Evolutionary conservation across 2,888 invertebrate genomes (phyloP).

Genomic region (Aelia acuminata): DNA sequence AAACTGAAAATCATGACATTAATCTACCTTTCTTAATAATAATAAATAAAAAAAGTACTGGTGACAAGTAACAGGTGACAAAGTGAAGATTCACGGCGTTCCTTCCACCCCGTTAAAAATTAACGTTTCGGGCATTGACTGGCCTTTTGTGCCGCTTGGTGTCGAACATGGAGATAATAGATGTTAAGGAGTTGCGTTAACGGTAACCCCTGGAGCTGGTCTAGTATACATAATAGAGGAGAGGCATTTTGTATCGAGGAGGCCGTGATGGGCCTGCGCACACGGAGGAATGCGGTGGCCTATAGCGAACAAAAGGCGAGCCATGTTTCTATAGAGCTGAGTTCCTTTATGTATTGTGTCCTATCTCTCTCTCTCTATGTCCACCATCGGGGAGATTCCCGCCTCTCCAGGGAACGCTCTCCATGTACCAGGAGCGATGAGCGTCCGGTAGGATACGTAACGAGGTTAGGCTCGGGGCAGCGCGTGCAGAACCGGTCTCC

Average conservation of each 20-base stretch:
- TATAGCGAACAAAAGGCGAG: slow-evolving; percentile 32
- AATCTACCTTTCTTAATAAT: too few relatives aligned
- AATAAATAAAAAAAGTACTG: neutral
- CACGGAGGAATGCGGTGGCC: slow-evolving; percentile 28
- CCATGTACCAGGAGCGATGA: neutral
- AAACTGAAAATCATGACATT: too few relatives aligned
- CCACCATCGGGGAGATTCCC: too few relatives aligned
- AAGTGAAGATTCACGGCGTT: neutral
- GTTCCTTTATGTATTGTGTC: slow-evolving; percentile 29
- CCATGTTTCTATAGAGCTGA: neutral
- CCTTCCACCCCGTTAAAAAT: neutral
- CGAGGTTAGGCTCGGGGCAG: neutral
- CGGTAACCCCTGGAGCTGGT: neutral
- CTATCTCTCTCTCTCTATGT: too few relatives aligned
- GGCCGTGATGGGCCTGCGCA: neutral
- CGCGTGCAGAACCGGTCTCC: slow-evolving; percentile 10
- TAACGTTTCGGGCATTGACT: slow-evolving; percentile 28
- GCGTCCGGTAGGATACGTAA: neutral
- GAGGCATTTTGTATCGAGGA: neutral
- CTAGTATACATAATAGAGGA: slow-evolving; percentile 27
- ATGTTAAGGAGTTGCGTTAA: slow-evolving; percentile 11
- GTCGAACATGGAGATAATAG: neutral
- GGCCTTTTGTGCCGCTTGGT: neutral
- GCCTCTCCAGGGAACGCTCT: neutral
- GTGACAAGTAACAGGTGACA: neutral